Evolutionary conservation across 2,113 vertebrate genomes (phyloP), one percentile per base, ranked within the genome.

Genomic region (Regulus satrapa): DNA sequence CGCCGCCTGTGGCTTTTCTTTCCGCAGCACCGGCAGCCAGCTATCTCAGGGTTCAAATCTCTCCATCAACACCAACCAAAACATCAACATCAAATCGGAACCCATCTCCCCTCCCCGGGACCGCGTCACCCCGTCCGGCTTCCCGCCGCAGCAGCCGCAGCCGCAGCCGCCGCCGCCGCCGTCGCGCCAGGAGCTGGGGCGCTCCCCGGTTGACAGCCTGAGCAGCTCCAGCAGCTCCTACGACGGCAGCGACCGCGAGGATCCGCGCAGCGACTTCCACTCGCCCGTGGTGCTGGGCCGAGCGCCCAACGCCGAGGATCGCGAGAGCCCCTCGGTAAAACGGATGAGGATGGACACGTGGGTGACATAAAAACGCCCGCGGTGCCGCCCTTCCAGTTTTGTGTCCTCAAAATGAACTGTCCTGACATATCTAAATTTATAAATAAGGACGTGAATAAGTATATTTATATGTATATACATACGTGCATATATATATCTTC

Each of bases 211-310:
- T 18, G 99, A 99, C 98, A 99, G 99, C 96, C 98, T 99, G 94
- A 99, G 99, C 98, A 99, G 99, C 95, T 99, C 99, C 29, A 99
- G 99, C 98, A 99, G 99, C 97, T 99, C 99, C 24, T 99, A 99
- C 2, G 99, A 99, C 0, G 99, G 99, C 95, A 99, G 99, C 32
- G 99, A 99, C 67, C 98, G 99, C 1, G 99, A 99, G 87, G 99
- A 99, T 64, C 99, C 99, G 3, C 97, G 99, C 51, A 97, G 97
- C 3, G 99, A 99, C 91, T 99, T 99, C 98, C 99, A 99, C 92
- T 99, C 99, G 2, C 98, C 99, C 0, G 96, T 99, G 3, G 98
- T 99, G 85, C 98, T 99, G 93, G 98, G 98, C 24, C 98, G 99
- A 73, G 98, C 99, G 13, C 98, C 98, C 1, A 97, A 98, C 24